A percentile compares a stretch with the other conserved stretches of the same genome.
Evolutionary conservation across 2,113 vertebrate genomes (phyloP).

Genomic region (Forbesichthys papilliferus): DNA sequence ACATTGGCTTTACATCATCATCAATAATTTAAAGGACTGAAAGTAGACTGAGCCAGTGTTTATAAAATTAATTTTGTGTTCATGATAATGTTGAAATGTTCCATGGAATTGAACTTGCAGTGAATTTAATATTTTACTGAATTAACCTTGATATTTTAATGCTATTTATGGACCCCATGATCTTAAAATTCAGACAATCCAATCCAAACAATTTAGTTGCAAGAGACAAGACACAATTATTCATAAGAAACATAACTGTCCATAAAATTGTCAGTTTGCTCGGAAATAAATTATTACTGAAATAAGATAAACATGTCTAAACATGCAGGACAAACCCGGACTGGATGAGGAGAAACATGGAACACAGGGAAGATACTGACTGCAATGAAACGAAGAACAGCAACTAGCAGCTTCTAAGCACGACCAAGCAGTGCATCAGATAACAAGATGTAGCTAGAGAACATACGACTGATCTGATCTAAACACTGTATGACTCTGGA

Average conservation of each 20-base stretch:
- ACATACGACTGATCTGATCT: no score
- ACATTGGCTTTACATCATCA: slow-evolving; percentile 64
- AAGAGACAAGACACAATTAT: not conserved
- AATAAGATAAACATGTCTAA: not conserved
- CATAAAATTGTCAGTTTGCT: not conserved
- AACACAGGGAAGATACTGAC: no score
- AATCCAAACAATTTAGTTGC: slow-evolving; percentile 23
- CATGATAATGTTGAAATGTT: slow-evolving; percentile 56
- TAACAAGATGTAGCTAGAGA: no score
- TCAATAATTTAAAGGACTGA: slow-evolving; percentile 65
- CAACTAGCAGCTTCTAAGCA: no score
- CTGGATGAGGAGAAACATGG: no score
- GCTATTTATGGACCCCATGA: slow-evolving; percentile 16
- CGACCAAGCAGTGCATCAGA: no score
- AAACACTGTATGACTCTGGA: no score
- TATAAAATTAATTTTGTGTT: slow-evolving; percentile 58
- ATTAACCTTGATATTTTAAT: slow-evolving; percentile 36
- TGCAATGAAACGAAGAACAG: no score
- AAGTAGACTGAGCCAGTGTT: slow-evolving; percentile 60
- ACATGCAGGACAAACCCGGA: no score
- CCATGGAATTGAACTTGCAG: slow-evolving; percentile 48
- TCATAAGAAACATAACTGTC: not conserved
- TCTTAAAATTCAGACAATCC: slow-evolving; percentile 44
- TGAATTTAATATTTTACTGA: slow-evolving; percentile 45
- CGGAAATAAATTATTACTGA: slow-evolving; percentile 38